Evolutionary conservation across 1,140 invertebrate species (phyloP).

Genomic region (Himalopsyche phryganea): DNA sequence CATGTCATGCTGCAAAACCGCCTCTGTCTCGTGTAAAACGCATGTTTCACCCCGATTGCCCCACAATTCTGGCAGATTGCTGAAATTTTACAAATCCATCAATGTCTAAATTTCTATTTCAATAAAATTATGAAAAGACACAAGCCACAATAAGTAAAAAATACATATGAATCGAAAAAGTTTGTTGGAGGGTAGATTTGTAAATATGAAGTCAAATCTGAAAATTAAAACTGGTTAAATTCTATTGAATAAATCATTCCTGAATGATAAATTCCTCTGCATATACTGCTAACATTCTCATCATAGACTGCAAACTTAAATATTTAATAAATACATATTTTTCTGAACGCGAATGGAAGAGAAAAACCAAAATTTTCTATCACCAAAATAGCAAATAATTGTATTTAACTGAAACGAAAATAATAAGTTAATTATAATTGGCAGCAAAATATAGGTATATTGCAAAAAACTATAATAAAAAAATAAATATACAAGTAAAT

Average conservation of each 20-base stretch:
- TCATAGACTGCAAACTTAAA: too few species aligned
- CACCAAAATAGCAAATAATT: too few species aligned
- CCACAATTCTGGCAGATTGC: conserved; percentile 87
- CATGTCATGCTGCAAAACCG: conserved; percentile 76
- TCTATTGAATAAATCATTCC: background rate
- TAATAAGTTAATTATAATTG: too few species aligned
- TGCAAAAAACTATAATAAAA: too few species aligned
- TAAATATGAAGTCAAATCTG: background rate
- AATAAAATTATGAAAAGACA: background rate
- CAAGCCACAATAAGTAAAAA: background rate
- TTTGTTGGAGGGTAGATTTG: background rate
- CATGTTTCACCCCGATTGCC: conserved; percentile 83
- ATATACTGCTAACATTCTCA: too few species aligned
- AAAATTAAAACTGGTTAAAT: background rate
- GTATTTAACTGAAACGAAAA: too few species aligned
- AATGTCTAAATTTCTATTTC: background rate
- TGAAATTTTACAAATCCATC: conserved; percentile 41
- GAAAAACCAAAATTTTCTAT: too few species aligned
- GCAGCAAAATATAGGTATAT: too few species aligned
- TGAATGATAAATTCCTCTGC: background rate
- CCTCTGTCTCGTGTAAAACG: conserved; percentile 83
- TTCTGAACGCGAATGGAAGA: too few species aligned
- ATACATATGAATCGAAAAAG: background rate
- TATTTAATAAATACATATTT: too few species aligned
- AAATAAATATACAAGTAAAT: too few species aligned